Evolutionary conservation across 2,113 vertebrate species (phyloP).

Genomic region (Cervus canadensis): DNA sequence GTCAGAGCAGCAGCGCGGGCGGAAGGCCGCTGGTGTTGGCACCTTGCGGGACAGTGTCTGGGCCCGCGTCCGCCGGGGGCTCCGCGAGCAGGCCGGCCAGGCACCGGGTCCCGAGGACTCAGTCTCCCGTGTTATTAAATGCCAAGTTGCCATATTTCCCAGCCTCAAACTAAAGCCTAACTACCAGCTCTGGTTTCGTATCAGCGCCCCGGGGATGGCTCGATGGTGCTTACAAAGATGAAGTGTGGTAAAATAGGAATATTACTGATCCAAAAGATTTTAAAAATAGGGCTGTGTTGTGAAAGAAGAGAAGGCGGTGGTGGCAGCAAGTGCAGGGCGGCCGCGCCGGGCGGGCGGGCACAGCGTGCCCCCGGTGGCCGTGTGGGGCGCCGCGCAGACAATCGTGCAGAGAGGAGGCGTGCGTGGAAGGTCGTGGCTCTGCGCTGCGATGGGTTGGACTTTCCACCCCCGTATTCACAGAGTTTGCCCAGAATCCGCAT

Average conservation of each 20-base stretch:
- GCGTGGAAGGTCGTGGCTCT: not conserved
- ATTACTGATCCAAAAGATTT: slow-evolving; percentile 78
- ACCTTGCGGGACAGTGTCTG: slow-evolving; percentile 41
- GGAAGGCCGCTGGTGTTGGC: slow-evolving; percentile 59
- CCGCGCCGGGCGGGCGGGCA: not conserved
- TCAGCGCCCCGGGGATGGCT: slow-evolving; percentile 75
- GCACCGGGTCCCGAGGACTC: slow-evolving; percentile 71
- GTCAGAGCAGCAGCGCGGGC: slow-evolving; percentile 66
- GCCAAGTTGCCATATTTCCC: slow-evolving; percentile 73
- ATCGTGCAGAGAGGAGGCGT: slow-evolving; percentile 63
- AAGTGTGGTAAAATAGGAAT: slow-evolving; percentile 77
- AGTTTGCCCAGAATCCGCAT: not conserved
- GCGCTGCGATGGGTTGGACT: not conserved
- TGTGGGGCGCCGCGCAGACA: slow-evolving; percentile 55
- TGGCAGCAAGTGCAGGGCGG: rapidly evolving
- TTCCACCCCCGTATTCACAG: not conserved
- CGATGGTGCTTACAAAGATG: slow-evolving; percentile 78
- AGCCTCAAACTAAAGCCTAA: slow-evolving; percentile 78
- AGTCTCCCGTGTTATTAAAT: slow-evolving; percentile 70
- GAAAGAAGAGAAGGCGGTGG: not conserved
- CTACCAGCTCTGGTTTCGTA: slow-evolving; percentile 70
- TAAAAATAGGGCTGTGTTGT: slow-evolving; percentile 73
- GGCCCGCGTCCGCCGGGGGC: slow-evolving; percentile 48
- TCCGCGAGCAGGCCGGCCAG: slow-evolving; percentile 40
- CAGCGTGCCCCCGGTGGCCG: rapidly evolving